These are phyloP conservation scores for Mamestra brassicae DNA, from an alignment of 2,888 invertebrate species.

Conservation along the genomic window DNA sequence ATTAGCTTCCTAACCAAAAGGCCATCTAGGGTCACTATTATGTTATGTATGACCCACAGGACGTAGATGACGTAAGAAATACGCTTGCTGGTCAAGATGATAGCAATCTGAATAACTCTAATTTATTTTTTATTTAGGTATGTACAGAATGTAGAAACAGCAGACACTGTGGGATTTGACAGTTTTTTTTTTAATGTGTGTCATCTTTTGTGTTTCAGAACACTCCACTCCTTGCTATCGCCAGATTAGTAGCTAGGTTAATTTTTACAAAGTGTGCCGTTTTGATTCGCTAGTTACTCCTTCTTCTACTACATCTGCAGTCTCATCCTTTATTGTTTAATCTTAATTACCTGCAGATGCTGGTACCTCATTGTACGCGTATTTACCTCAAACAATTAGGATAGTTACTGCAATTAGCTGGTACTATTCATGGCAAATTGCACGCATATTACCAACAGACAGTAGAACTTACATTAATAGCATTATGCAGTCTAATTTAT, in stretches of 20 bases:
- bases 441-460: conserved; percentile 15
- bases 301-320: neutral
- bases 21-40: neutral
- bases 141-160: too few species aligned
- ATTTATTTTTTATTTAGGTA: neutral
- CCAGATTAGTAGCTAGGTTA: neutral
- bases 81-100: neutral
- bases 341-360: neutral
- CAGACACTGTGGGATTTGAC: neutral
- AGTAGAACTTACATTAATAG: conserved; percentile 32
- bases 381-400: conserved; percentile 3
- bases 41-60: conserved; percentile 20
- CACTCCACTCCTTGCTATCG: neutral
- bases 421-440: conserved; percentile 20
- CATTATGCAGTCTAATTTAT: conserved; percentile 37
- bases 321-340: neutral
- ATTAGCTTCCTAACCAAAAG: neutral
- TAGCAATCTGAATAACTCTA: neutral
- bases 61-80: conserved; percentile 23
- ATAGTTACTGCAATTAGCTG: conserved; percentile 5
- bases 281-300: too few species aligned
- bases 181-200: too few species aligned
- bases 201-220: neutral
- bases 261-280: too few species aligned
- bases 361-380: neutral